These are phyloP conservation scores for Catocala nupta DNA, from an alignment of 2,888 invertebrate species.

Conservation along the genomic window DNA sequence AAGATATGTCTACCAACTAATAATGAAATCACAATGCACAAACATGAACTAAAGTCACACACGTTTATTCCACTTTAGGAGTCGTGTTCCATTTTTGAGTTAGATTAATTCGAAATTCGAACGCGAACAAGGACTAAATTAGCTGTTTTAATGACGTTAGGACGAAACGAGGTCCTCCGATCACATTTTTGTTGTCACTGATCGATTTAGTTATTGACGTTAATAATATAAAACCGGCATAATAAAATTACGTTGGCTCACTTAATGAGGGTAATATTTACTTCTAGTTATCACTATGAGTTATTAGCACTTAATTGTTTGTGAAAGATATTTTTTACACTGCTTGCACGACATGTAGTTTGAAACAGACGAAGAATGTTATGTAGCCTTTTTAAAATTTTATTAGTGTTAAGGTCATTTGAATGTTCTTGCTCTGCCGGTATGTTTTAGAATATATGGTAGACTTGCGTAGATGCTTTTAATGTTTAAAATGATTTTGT, in stretches of 20 bases:
- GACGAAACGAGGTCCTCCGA: slow-evolving; percentile 16
- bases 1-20: not conserved
- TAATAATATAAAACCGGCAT: not conserved
- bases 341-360: slow-evolving; percentile 2
- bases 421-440: slow-evolving; percentile 2
- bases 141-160: slow-evolving; percentile 3
- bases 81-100: slow-evolving; percentile 18
- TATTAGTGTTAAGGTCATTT: slow-evolving; percentile 14
- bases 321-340: slow-evolving; percentile 21
- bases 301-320: slow-evolving; percentile 21
- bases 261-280: slow-evolving; percentile 47
- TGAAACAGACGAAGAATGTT: slow-evolving; percentile 12
- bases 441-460: no score
- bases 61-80: slow-evolving; percentile 7
- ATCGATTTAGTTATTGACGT: not conserved
- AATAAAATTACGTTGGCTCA: slow-evolving; percentile 27
- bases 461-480: no score
- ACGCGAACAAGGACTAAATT: slow-evolving; percentile 18
- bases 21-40: not conserved
- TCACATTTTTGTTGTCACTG: slow-evolving; percentile 38
- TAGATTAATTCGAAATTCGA: slow-evolving; percentile 15
- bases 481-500: no score
- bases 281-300: slow-evolving; percentile 28
- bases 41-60: slow-evolving; percentile 12
- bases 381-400: slow-evolving; percentile 2